Conservation (phyloP, 1,140 invertebrate species). For the Cotesia glomerata region DNA sequence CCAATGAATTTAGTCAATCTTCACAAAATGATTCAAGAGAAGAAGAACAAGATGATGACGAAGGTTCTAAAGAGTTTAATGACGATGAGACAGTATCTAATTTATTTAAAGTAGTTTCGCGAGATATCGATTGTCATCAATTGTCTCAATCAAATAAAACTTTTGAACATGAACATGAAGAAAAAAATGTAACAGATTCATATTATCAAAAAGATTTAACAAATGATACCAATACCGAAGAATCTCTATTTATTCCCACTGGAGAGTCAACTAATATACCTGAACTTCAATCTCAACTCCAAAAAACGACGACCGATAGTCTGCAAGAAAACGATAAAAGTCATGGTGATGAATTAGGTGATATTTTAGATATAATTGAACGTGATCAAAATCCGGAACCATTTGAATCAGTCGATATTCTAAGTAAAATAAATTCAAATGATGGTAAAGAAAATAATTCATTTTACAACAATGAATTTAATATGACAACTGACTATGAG, state of each 20-base stretch:
- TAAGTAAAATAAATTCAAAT: neutral
- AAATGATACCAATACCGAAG: conserved; percentile 35
- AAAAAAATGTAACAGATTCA: conserved; percentile 2
- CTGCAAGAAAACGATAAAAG: neutral
- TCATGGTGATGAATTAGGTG: conserved; percentile 41
- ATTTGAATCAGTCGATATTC: neutral
- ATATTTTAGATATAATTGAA: conserved; percentile 46
- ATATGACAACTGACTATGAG: conserved; percentile 31
- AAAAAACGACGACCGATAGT: conserved; percentile 25
- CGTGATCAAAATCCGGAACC: conserved; percentile 34
- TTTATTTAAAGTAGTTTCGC: conserved; percentile 38
- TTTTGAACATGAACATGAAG: conserved; percentile 17
- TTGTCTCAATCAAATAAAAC: conserved; percentile 10
- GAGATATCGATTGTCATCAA: conserved; percentile 1
- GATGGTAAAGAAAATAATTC: neutral
- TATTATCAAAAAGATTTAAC: conserved; percentile 6
- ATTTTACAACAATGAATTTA: conserved; percentile 11
- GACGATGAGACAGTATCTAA: conserved; percentile 41
- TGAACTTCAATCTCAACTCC: conserved; percentile 24
- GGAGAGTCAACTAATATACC: conserved; percentile 47
- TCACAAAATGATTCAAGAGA: neutral
- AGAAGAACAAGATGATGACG: neutral
- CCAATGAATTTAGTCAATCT: no score
- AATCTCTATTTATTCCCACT: conserved; percentile 44
- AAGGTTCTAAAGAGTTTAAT: neutral